Percentiles rank a stretch among this genome's conserved stretches.
phyloP scores from a whole-genome alignment of 1,140 invertebrate genomes.

The Pogonognathellus flavescens region DNA sequence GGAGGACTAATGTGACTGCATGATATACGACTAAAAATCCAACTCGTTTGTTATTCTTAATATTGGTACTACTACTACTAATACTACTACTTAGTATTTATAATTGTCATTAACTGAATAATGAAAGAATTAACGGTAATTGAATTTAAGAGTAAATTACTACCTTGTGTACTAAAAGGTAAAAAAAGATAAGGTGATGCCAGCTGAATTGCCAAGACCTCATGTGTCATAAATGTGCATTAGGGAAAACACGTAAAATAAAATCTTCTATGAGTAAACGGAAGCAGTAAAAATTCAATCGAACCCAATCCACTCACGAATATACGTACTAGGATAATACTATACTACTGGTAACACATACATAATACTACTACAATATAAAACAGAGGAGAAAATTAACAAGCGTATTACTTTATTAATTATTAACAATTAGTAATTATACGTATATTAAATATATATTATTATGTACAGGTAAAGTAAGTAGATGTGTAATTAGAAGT shows the following conservation, averaged over 20 bases:
- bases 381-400: constrained; percentile 26
- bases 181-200: constrained; percentile 5
- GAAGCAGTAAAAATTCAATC: constrained; percentile 31
- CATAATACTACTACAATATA: neutral
- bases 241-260: constrained; percentile 11
- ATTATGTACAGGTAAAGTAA: neutral
- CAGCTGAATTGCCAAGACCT: constrained; percentile 21
- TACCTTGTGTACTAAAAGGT: neutral
- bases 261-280: constrained; percentile 28
- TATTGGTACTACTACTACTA: neutral
- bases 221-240: neutral
- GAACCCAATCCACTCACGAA: constrained; percentile 17
- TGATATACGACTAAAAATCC: constrained; percentile 57
- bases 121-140: neutral
- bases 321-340: constrained; percentile 24
- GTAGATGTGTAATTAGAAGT: constrained; percentile 24
- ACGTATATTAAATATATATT: neutral
- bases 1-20: constrained; percentile 57
- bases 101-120: neutral
- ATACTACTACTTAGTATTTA: neutral
- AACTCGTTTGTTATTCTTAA: constrained; percentile 23
- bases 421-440: constrained; percentile 19
- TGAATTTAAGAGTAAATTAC: neutral
- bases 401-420: constrained; percentile 43
- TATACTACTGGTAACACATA: too few relatives aligned